Conservation (phyloP, 2,888 invertebrate species). For the Drepanosiphum platanoidis region DNA sequence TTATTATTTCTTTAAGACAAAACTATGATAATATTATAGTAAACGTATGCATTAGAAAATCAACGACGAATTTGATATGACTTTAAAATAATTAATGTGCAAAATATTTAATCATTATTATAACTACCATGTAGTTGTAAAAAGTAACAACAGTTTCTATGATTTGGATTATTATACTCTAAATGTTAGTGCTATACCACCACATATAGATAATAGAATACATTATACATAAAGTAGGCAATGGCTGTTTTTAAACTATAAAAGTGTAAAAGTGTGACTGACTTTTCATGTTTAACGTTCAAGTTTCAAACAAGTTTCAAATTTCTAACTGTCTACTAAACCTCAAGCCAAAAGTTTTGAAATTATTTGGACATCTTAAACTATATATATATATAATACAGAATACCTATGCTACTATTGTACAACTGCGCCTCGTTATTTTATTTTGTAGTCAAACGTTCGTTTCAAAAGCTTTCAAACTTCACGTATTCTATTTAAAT, state of each 20-base stretch:
- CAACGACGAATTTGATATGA: too few species aligned
- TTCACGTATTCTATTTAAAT: neutral
- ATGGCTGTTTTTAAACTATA: neutral
- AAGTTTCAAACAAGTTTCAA: constrained; percentile 28
- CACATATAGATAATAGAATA: neutral
- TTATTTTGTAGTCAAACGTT: neutral
- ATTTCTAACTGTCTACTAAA: constrained; percentile 18
- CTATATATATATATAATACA: neutral
- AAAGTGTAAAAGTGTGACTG: neutral
- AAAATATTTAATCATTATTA: too few species aligned
- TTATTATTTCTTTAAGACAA: too few species aligned
- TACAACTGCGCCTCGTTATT: neutral
- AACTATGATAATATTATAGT: too few species aligned
- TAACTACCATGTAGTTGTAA: too few species aligned
- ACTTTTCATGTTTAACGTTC: constrained; percentile 4
- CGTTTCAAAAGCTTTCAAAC: neutral
- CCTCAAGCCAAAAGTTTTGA: constrained; percentile 37
- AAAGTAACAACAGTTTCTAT: too few species aligned
- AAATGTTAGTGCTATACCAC: neutral
- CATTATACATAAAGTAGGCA: neutral
- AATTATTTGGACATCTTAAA: constrained; percentile 8
- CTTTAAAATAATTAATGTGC: too few species aligned
- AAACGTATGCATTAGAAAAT: too few species aligned
- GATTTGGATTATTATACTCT: too few species aligned
- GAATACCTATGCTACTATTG: neutral